Evolutionary conservation across 2,888 invertebrate species (phyloP).

Genomic region (Pyrrhopygopsis socrates): DNA sequence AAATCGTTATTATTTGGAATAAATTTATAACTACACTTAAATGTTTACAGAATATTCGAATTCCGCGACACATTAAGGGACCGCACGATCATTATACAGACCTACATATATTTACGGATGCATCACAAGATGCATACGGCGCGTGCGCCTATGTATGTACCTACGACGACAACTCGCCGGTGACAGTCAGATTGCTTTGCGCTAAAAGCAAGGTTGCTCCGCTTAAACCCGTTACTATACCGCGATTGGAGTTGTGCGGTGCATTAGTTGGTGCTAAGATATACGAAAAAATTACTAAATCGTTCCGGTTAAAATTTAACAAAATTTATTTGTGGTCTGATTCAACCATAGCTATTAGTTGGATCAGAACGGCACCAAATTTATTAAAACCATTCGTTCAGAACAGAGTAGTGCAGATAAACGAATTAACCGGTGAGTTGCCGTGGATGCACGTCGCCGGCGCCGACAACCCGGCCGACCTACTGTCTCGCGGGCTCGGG

Average conservation of each 20-base stretch:
- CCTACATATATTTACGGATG: constrained; percentile 80
- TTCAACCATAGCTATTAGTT: constrained; percentile 80
- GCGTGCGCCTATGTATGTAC: constrained; percentile 72
- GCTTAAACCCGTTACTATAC: constrained; percentile 71
- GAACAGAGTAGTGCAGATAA: constrained; percentile 76
- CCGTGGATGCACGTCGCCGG: constrained; percentile 78
- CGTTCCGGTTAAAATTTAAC: constrained; percentile 45
- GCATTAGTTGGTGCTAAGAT: constrained; percentile 78
- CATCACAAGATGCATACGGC: constrained; percentile 67
- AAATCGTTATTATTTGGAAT: constrained; percentile 53
- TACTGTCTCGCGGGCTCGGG: constrained; percentile 72
- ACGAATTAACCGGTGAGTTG: constrained; percentile 63
- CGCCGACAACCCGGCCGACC: constrained; percentile 79
- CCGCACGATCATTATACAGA: constrained; percentile 31
- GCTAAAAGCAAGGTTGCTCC: constrained; percentile 80
- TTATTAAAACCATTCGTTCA: constrained; percentile 79
- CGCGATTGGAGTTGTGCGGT: constrained; percentile 81
- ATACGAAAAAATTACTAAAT: constrained; percentile 47
- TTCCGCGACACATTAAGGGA: not conserved
- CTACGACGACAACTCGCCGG: constrained; percentile 29
- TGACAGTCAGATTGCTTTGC: constrained; percentile 52
- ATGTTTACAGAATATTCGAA: constrained; percentile 39
- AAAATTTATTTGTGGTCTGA: constrained; percentile 80
- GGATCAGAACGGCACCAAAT: constrained; percentile 74
- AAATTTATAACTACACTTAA: constrained; percentile 39